Base-by-base conservation (phyloP, 2,888 invertebrate genomes). In the Cheilosia grossa region DNA sequence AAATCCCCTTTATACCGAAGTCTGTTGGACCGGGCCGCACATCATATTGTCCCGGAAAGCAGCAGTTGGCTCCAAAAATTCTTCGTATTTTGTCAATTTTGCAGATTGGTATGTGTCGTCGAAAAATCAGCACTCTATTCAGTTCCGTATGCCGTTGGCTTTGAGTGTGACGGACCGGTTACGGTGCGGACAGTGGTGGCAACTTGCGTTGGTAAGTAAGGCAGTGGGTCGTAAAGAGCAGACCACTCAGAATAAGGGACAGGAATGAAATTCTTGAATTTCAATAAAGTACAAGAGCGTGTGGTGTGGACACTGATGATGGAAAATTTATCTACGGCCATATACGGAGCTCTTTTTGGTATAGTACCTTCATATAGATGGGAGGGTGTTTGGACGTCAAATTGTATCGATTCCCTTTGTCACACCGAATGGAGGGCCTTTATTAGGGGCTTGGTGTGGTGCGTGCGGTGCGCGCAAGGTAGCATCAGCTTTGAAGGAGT, bases 61-160 rank as follows among this genome's bases (percentile, higher is more conserved):
- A 66, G 47, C 27, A 17, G 51, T 66, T 66, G 44, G 64, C 30
- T 82, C 3, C 61, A 51, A 78, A 82, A 82, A 66, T 72, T 33
- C 49, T 53, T 56, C 54, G 81, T 64, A 64, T 82, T 70, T 82
- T 78, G 72, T 64, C 82, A 72, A 78, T 82, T 78, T 72, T 72
- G 78, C 59, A 66, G 49, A 78, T 56, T 66, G 82, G 51, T n/a
- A 53, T 61, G 30, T 66, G 58, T 58, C 64, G 70, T 77, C 78
- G 72, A 51, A 78, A 74, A 75, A 81, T 59, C 58, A 56, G 30
- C 63, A 82, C 54, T 51, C n/a, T 44, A 47, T 56, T 44, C 49
- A 37, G 19, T 61, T 40, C 27, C 33, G 49, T 49, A 49, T 54
- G 47, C 51, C 37, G 54, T 15, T 47, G 40, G 33, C 24, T 27